A percentile compares a stretch with the other conserved stretches of the same genome.
Conservation (phyloP, 2,797 vertebrate species). For the Myotis vivesi region DNA sequence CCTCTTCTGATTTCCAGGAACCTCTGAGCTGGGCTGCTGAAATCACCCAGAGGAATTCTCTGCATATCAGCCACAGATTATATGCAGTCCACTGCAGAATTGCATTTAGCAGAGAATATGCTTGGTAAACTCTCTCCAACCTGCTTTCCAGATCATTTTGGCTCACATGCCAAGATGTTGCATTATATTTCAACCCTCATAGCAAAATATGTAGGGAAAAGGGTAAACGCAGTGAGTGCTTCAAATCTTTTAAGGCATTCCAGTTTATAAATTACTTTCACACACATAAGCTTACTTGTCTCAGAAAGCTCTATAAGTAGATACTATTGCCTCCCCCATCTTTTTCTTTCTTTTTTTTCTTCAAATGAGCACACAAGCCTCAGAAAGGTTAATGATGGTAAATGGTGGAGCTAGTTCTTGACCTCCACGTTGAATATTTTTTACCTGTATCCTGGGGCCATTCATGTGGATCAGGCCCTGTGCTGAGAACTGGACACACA, state of each 20-base stretch:
- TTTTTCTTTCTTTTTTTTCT: background rate
- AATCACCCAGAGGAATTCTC: background rate
- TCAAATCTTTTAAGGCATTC: constrained; percentile 14
- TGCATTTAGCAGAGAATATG: background rate
- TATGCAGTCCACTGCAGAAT: background rate
- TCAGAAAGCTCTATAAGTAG: background rate
- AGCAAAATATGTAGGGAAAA: constrained; percentile 7
- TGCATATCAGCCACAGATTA: background rate
- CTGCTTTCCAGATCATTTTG: constrained; percentile 4
- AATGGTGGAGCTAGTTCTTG: background rate
- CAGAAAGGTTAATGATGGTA: constrained; percentile 7
- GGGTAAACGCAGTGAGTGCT: background rate
- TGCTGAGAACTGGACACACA: background rate
- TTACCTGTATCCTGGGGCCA: background rate
- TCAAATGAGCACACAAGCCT: background rate
- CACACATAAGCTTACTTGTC: background rate
- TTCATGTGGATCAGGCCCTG: background rate
- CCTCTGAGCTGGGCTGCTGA: background rate
- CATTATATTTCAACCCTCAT: background rate
- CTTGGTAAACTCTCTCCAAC: background rate
- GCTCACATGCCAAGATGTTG: background rate
- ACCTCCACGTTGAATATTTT: background rate
- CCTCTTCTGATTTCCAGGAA: background rate
- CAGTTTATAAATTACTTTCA: background rate
- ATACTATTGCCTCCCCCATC: background rate